These are phyloP conservation scores for Spongilla lacustris DNA, from an alignment of 37 sponge, comb jelly and placozoan genomes.

Conservation along the genomic window DNA sequence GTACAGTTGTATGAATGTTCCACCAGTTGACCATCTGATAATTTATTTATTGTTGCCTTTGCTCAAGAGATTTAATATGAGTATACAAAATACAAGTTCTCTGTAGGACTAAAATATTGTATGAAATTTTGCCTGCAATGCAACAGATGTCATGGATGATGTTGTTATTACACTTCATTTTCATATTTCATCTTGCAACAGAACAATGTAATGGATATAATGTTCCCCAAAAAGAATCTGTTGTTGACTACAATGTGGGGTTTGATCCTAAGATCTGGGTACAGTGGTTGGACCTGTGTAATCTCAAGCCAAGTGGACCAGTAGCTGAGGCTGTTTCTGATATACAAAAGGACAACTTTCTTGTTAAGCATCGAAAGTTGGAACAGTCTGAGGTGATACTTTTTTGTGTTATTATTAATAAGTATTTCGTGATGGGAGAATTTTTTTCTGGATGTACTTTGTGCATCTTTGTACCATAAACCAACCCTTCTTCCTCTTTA, in stretches of 20 bases:
- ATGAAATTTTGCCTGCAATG: no score
- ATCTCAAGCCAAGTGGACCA: not conserved
- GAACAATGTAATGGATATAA: not conserved
- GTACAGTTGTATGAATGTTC: not conserved
- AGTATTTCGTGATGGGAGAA: no score
- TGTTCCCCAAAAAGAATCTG: not conserved
- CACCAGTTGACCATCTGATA: no score
- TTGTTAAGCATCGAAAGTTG: constrained; percentile 25
- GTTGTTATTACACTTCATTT: not conserved
- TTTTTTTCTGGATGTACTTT: no score
- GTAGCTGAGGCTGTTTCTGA: constrained; percentile 15
- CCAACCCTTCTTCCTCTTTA: no score
- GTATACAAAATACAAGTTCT: no score
- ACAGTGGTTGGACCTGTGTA: constrained; percentile 1
- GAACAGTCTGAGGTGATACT: not conserved
- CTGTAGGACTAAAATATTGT: no score
- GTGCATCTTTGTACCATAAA: no score
- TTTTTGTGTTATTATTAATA: not conserved
- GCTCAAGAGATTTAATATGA: no score
- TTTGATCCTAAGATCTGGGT: constrained; percentile 40
- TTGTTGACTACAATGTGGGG: constrained; percentile 49
- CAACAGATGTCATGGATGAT: no score
- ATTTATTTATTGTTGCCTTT: no score
- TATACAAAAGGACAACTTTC: constrained; percentile 22
- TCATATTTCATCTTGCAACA: not conserved